Evolutionary conservation across 1,140 invertebrate genomes (phyloP), one percentile per base, ranked within the genome.

Genomic region (Apis dorsata): DNA sequence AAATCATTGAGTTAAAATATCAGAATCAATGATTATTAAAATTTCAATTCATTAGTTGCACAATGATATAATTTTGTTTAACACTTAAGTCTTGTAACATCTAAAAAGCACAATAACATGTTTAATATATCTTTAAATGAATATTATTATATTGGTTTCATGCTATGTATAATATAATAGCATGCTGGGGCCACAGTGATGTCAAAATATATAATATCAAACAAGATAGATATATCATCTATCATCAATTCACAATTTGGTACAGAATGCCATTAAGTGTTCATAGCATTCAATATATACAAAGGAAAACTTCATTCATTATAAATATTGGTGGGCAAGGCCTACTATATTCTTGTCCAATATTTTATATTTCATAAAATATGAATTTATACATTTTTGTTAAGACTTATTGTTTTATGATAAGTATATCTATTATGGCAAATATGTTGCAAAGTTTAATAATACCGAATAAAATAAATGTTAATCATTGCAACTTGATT

Each of bases 331-430:
- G 81, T 88, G 89, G 85, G 87, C 82, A 82, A 82, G 89, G 86
- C 90, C 90, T 85, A 89, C 89, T 91, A 90, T 91, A 90, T 91
- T 92, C 91, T 91, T 92, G 91, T 92, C 90, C 89, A 89, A 92
- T 44, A 44, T 89, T 92, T 93, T 92, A 91, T 91, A 92, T 89
- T 88, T 88, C 86, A 88, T 85, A 86, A 90, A 90, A 62, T 79
- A 87, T 89, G 86, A 88, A 88, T 89, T 88, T 90, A 87, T 88
- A 88, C 85, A 88, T 87, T 91, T 90, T 90, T 90, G 87, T 91
- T 90, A 90, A 89, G 81, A 76, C 76, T 65, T 87, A 90, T 90
- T 90, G 88, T 91, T 91, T 91, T 89, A 87, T 85, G 85, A 86
- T 88, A 88, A 90, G 79, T 88, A 89, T 88, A 68, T 89, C 83